Percentiles rank a stretch among this genome's conserved stretches.
These are phyloP conservation scores for Jacana jacana DNA, from an alignment of 2,113 vertebrate species.

Conservation along the genomic window DNA sequence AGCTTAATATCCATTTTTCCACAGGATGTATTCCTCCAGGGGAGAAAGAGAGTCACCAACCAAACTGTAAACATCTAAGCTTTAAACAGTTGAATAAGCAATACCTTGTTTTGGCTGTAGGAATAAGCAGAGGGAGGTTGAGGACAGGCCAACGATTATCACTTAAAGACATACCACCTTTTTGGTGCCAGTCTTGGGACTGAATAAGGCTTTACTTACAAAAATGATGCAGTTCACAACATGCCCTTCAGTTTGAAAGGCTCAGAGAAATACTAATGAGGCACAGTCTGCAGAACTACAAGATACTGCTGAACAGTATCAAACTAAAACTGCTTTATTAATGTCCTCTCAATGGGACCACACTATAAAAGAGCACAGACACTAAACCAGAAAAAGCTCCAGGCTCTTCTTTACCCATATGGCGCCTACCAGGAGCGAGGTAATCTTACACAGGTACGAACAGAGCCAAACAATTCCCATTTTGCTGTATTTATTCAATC, in stretches of 20 bases:
- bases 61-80: background rate
- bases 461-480: background rate
- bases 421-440: background rate
- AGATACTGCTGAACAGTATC: background rate
- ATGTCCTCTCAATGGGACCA: background rate
- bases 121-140: background rate
- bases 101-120: background rate
- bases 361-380: background rate
- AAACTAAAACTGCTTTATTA: background rate
- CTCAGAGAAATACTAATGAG: background rate
- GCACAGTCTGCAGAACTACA: background rate
- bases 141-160: background rate
- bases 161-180: background rate
- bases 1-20: background rate
- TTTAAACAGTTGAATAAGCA: background rate
- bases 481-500: background rate
- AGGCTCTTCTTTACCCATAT: background rate
- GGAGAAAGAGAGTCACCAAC: background rate
- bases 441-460: background rate
- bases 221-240: background rate
- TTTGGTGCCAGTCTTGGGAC: background rate
- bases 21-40: background rate
- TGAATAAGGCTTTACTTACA: background rate
- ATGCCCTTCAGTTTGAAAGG: background rate
- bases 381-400: background rate